Conservation (phyloP, 2,888 invertebrate genomes). For the Watsonalla binaria region DNA sequence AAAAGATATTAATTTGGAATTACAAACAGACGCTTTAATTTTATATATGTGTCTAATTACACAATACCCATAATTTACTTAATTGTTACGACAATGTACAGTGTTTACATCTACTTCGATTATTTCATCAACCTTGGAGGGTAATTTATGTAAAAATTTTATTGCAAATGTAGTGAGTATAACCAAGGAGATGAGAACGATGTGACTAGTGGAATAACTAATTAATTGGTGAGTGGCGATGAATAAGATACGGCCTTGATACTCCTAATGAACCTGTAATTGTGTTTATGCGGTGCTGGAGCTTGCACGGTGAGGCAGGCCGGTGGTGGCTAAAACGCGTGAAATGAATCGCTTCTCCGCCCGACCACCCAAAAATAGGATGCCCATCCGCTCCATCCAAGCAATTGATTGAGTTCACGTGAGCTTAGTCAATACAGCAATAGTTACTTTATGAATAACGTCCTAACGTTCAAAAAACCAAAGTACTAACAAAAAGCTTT, state of each 20-base stretch:
- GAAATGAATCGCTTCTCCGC: conserved; percentile 53
- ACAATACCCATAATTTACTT: no score
- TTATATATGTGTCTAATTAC: no score
- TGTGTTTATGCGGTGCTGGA: conserved; percentile 34
- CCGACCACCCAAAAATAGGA: conserved; percentile 66
- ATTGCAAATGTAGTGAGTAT: background rate
- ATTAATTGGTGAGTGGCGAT: conserved; percentile 23
- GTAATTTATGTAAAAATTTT: background rate
- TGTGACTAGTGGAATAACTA: conserved; percentile 11
- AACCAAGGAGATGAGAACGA: conserved; percentile 8
- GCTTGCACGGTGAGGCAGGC: conserved; percentile 9
- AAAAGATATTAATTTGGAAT: no score
- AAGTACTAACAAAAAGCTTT: background rate
- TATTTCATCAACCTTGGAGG: no score
- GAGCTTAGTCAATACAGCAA: background rate
- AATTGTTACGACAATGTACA: no score
- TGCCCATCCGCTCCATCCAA: conserved; percentile 23
- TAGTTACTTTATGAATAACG: background rate
- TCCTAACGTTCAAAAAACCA: background rate
- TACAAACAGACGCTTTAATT: no score
- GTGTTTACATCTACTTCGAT: no score
- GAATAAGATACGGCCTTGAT: conserved; percentile 19
- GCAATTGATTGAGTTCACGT: background rate
- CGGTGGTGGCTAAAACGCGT: conserved; percentile 54
- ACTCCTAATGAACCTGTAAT: conserved; percentile 25